Base-by-base conservation (phyloP, 1,140 invertebrate species). In the Rhopalosiphum padi region DNA sequence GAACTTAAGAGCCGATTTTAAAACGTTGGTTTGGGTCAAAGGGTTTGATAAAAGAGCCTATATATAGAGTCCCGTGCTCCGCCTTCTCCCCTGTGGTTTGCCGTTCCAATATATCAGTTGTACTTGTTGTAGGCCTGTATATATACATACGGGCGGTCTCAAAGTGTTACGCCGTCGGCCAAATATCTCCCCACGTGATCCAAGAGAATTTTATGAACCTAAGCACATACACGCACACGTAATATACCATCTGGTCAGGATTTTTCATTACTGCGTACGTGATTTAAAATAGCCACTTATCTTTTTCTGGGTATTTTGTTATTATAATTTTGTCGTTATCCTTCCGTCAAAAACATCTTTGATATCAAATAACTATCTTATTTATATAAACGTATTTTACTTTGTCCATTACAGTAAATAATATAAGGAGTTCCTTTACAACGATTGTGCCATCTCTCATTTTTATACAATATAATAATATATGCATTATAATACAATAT, bases 1-100 rank as follows among this genome's bases (percentile, higher is more conserved):
- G 87, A 89, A 53, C 87, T 89, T 51, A 88, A 46, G 85, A 9
- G 18, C 46, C 8, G 87, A 51, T 51, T 53, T 37, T 37, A 37
- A 89, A 89, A 53, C 23, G 48, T 89, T n/a, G 87, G 48, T 53
- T 53, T 53, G 21, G 48, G 46, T 89, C 87, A 89, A 89, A 89
- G 48, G 87, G 87, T 53, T 89, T 53, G 86, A 35, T 53, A 48
- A 88, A 88, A 87, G 9, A 46, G 4, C 8, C 3, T 18, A 37
- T 35, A 77, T 35, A 41, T 23, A 41, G 18, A 83, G 4, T 41
- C 60, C 15, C 60, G 30, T 22, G 11, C n/a, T 5, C 5, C 60
- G 0, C 60, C 15, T 77, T 18, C 60, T n/a, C 60, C 15, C 60
- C 60, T 18, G 60, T 77, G 15, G 60, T 77, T 77, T n/a, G n/a